Evolutionary conservation across 2,113 vertebrate genomes (phyloP), one percentile per base, ranked within the genome.

Genomic region (Tragelaphus scriptus): DNA sequence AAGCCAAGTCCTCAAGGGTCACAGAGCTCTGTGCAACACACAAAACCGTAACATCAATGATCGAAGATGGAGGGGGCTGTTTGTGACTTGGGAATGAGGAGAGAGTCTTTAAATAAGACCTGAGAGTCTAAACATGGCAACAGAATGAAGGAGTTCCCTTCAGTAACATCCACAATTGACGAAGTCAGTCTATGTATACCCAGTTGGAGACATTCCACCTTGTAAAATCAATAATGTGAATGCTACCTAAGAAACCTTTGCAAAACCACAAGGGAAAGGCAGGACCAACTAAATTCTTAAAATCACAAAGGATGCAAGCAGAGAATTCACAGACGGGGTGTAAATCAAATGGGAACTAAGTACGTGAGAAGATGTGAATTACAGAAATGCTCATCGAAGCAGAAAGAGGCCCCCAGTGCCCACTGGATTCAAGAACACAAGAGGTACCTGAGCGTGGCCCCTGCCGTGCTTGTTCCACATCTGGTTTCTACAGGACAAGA

Each of bases 1-100:
- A 25, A 19, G 51, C 28, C 9, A 7, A 9, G 21, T 25, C 80
- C 7, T 9, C 19, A 2, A 11, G 15, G 6, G 21, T 5, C 10
- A 19, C 9, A 49, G 47, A 30, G 19, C 44, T 5, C 10, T 36
- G 30, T 21, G 21, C 23, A 51, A 2, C 17, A 2, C 0, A 2
- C 6, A 14, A 56, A 30, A 5, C 3, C 0, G 0, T 7, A 13
- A 1, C 5, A 7, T 6, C 1, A 17, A 21, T 0, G 13, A 71
- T 23, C 2, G 32, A 6, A 25, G 3, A 40, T 1, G 5, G 2
- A 28, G 49, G 30, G 51, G 9, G 8, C 32, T n/a, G 17, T 63
- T 2, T 49, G 13, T 15, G 58, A 79, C 14, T 7, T 7, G 17
- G n/a, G 14, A 19, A 19, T 23, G 13, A 19, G 10, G 16, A 9